Percentiles rank a stretch among this genome's conserved stretches.
Conservation (phyloP, 2,113 vertebrate genomes). For the Madoqua kirkii region DNA sequence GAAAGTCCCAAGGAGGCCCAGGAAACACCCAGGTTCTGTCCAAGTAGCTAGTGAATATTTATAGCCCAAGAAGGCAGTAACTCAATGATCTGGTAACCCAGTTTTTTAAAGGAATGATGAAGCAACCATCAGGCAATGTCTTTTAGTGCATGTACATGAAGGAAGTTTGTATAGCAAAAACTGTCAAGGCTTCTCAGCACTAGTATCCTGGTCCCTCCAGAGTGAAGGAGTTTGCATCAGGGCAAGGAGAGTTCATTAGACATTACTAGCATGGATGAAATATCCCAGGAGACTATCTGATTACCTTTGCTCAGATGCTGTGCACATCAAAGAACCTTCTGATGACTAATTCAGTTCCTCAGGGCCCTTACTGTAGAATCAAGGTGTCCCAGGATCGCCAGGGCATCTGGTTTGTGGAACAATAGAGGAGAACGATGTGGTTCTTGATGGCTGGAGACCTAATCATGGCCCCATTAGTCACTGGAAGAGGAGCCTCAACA, state of each 20-base stretch:
- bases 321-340: slow-evolving; percentile 54
- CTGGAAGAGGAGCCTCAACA: not conserved
- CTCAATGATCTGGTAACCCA: not conserved
- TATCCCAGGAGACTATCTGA: slow-evolving; percentile 60
- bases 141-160: not conserved
- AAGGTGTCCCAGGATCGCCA: not conserved
- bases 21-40: slow-evolving; percentile 8
- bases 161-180: not conserved
- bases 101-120: slow-evolving; percentile 15
- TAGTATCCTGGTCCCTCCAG: not conserved
- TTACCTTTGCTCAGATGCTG: slow-evolving; percentile 54
- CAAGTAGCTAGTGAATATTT: not conserved
- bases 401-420: not conserved
- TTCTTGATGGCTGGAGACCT: not conserved
- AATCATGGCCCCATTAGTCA: not conserved
- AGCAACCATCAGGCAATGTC: not conserved
- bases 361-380: not conserved
- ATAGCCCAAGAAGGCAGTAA: not conserved
- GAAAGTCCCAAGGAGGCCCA: not conserved
- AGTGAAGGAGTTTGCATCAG: not conserved
- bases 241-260: slow-evolving; percentile 32
- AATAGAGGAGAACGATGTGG: not conserved
- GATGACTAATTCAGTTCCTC: slow-evolving; percentile 33
- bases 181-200: not conserved
- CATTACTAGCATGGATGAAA: not conserved